Conservation (phyloP, 2,113 vertebrate genomes). For the Eulacestoma nigropectus region DNA sequence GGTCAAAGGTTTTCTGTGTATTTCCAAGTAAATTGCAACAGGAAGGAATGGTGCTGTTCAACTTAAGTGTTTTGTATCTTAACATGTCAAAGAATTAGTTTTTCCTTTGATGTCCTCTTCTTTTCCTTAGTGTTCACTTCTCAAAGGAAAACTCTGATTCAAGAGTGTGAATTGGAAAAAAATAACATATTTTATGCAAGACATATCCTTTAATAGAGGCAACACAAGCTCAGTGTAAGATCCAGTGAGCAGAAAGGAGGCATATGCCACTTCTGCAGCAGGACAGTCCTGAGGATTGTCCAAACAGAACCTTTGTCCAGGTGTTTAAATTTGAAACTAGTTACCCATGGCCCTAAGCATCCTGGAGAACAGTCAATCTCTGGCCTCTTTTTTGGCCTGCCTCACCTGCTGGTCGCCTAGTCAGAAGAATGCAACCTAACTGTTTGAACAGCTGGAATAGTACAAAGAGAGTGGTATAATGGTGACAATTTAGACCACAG, state of each 20-base stretch:
- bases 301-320: background rate
- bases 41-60: background rate
- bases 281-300: background rate
- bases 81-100: background rate
- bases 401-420: background rate
- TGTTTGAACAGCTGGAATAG: background rate
- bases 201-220: background rate
- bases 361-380: background rate
- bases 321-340: background rate
- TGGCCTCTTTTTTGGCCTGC: background rate
- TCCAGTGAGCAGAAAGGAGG: background rate
- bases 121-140: background rate
- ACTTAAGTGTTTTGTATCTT: background rate
- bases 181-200: background rate
- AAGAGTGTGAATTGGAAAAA: background rate
- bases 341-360: background rate
- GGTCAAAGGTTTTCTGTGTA: conserved; percentile 21
- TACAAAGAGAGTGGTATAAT: background rate
- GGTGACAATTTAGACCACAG: background rate
- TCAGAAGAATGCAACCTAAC: background rate
- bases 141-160: background rate
- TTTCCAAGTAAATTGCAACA: conserved; percentile 1
- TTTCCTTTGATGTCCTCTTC: background rate
- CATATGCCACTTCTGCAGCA: background rate
- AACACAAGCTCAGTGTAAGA: background rate